These are phyloP conservation scores for Perodicticus potto DNA, from an alignment of 2,797 vertebrate genomes.

Conservation along the genomic window DNA sequence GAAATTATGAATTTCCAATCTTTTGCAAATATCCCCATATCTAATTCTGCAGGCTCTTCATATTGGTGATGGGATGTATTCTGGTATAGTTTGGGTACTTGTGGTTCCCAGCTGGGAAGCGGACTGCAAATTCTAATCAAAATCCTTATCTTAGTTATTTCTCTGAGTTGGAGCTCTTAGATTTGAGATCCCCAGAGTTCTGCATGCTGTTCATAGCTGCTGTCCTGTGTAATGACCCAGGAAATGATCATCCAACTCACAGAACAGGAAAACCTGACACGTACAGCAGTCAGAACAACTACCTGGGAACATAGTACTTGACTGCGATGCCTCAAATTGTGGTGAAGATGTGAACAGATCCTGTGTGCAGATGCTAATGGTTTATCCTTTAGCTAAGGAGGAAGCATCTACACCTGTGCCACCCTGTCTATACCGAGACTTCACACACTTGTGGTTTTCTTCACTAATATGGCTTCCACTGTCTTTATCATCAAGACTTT, in stretches of 20 bases:
- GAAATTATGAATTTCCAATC: not conserved
- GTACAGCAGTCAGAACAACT: not conserved
- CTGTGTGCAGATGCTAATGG: not conserved
- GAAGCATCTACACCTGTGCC: not conserved
- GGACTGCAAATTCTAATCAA: not conserved
- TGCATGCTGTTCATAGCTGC: not conserved
- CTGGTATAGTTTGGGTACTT: not conserved
- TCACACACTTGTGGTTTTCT: not conserved
- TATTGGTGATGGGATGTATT: not conserved
- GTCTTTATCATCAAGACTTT: not conserved
- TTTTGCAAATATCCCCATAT: not conserved
- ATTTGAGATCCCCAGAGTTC: not conserved
- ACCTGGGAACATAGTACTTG: not conserved
- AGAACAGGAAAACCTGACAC: not conserved
- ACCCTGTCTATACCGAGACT: not conserved
- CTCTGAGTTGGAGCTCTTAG: not conserved
- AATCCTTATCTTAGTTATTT: not conserved
- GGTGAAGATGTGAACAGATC: not conserved
- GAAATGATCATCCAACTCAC: not conserved
- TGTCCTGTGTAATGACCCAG: not conserved
- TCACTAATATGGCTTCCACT: not conserved
- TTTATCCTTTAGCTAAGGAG: not conserved
- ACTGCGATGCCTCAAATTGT: not conserved
- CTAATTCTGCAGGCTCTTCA: not conserved
- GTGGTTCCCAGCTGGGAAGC: not conserved